Evolutionary conservation across 2,888 invertebrate genomes (phyloP), one percentile per base, ranked within the genome.

Genomic region (Dermolepida albohirtum): DNA sequence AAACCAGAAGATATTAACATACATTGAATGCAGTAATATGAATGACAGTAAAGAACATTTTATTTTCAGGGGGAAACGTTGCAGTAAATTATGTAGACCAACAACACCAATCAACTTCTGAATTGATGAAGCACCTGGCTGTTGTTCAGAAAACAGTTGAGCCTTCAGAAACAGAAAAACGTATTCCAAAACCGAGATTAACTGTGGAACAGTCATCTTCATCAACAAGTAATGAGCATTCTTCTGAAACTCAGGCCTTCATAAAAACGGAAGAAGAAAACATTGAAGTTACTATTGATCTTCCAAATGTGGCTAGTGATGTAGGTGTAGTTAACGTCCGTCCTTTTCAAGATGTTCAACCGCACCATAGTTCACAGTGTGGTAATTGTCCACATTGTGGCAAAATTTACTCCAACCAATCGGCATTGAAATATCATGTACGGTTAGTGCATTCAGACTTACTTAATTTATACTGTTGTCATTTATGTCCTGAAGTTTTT

Each of bases 301-400:
- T 66, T 39, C 66, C 65, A 44, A 62, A 43, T 7, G 52, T 54
- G 12, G 62, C 52, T 1, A 52, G 43, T 40, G 69, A 69, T 29
- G 14, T 52, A 11, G 54, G 51, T 17, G 47, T 47, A 40, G 39
- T 47, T 12, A 54, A 49, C 7, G 34, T 64, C n/a, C 55, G 52
- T 39, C 55, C 69, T 22, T 17, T 49, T 10, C 69, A 66, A 52
- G 68, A 68, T 11, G 22, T 70, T 62, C 80, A 77, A 51, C 79
- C 80, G 0, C 82, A 82, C 71, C 82, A 83, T 70, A 82, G 82
- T 72, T 83, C 83, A 2, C 83, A 83, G 70, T 88, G 89, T 74
- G 89, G 89, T 0, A 88, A 88, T 73, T 90, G 90, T 76, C 90
- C 90, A 0, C 90, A 90, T 77, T 90, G 90, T 73, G 89, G 89